Evolutionary conservation across 2,797 vertebrate genomes (phyloP), one percentile per base, ranked within the genome.

Genomic region (Hypotaenidia philippensis): DNA sequence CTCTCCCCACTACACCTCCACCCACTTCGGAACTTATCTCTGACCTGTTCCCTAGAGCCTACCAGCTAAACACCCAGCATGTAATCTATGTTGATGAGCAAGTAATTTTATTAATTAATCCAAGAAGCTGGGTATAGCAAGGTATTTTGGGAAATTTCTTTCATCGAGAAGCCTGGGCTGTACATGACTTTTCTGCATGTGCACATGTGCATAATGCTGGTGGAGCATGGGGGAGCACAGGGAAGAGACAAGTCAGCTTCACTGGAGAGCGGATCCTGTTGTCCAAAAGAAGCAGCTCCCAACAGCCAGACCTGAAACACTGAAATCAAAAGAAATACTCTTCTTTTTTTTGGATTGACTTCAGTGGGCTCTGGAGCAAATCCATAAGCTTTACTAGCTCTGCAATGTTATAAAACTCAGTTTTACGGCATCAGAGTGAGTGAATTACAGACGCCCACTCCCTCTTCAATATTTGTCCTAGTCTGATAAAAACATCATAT

Each of bases 81-180:
- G 88, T 87, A 79, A 96, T 95, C 94, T 61, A 11, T 75, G 92
- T 56, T 83, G 90, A 96, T 77, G 63, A 94, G 90, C 89, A 95
- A 95, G 84, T 81, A 87, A 94, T 97, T 93, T 86, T 70, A 92
- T 95, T 96, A 93, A 91, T 93, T 95, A 83, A 92, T 82, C 5
- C 8, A 87, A 78, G 69, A 81, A 92, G 56, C 17, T 79, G 59
- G n/a, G 38, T 78, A 93, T 40, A 82, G 66, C 74, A 88, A 27
- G 45, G 21, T 86, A 83, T 93, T 94, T 72, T 78, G 44, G 3
- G 2, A 80, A 45, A 72, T 89, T 88, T 76, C 57, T 91, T 84
- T 93, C 79, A 83, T 40, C 20, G 10, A 6, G 81, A 74, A 87
- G n/a, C 41, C 41, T 78, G 31, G 13, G 32, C 83, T 78, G 71